phyloP scores from a whole-genome alignment of 2,888 invertebrate species.

The Desoria tigrina region DNA sequence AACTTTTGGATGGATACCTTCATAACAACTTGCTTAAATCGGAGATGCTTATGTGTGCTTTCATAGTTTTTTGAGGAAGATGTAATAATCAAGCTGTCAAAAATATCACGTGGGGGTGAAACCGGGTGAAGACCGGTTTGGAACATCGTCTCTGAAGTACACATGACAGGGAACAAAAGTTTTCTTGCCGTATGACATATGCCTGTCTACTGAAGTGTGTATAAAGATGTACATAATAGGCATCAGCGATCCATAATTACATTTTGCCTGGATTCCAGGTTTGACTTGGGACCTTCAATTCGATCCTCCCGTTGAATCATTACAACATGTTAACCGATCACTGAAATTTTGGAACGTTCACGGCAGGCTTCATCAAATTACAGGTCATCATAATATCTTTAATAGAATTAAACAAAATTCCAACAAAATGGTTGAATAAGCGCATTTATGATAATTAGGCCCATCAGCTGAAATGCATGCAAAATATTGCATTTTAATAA shows the following conservation, averaged over 20 bases:
- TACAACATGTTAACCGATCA: constrained; percentile 43
- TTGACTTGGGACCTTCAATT: constrained; percentile 34
- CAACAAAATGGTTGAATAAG: too few species aligned
- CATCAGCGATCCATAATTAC: constrained; percentile 45
- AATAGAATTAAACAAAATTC: too few species aligned
- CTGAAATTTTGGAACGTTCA: constrained; percentile 31
- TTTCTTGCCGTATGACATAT: constrained; percentile 45
- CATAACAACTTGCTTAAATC: too few species aligned
- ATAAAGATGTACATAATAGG: constrained; percentile 47
- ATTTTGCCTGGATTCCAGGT: constrained; percentile 25
- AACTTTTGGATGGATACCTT: constrained; percentile 1
- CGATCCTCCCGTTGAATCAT: too few species aligned
- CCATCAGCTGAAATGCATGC: too few species aligned
- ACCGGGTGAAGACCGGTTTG: constrained; percentile 48
- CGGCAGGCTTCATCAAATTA: constrained; percentile 27
- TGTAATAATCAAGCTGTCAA: constrained; percentile 50
- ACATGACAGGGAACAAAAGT: constrained; percentile 45
- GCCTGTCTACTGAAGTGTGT: constrained; percentile 51
- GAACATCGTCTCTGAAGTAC: constrained; percentile 35
- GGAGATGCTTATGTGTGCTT: too few species aligned
- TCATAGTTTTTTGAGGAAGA: constrained; percentile 20
- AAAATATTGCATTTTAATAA: too few species aligned
- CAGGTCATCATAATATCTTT: constrained; percentile 33
- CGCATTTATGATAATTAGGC: too few species aligned
- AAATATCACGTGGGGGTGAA: constrained; percentile 44